Percentiles rank a stretch among this genome's conserved stretches.
These are phyloP conservation scores for Nymphalis polychloros DNA, from an alignment of 2,888 invertebrate species.

Conservation along the genomic window DNA sequence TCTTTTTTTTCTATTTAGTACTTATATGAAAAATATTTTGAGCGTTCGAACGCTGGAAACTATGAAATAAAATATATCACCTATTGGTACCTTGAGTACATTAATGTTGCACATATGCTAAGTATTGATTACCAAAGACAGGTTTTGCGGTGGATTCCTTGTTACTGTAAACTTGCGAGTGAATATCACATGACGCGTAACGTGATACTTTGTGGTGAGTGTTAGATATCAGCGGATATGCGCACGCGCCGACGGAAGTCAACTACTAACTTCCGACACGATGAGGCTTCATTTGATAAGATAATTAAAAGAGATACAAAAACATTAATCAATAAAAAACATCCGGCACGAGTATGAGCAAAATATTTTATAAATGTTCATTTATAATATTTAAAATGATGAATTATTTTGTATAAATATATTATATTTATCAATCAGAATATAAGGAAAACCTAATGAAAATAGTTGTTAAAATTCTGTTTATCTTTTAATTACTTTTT, in stretches of 20 bases:
- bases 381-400: no score
- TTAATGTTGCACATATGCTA: constrained; percentile 2
- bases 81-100: background rate
- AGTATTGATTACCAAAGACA: constrained; percentile 42
- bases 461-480: background rate
- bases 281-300: constrained; percentile 66
- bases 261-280: constrained; percentile 67
- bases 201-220: constrained; percentile 53
- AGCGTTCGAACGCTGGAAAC: background rate
- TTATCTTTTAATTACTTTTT: constrained; percentile 4
- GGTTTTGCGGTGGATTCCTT: constrained; percentile 40
- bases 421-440: background rate
- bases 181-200: constrained; percentile 47
- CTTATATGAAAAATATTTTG: no score
- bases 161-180: constrained; percentile 45
- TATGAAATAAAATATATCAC: background rate
- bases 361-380: background rate
- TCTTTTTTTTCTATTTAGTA: no score
- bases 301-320: constrained; percentile 18
- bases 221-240: constrained; percentile 57
- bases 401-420: background rate
- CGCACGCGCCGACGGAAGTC: constrained; percentile 74
- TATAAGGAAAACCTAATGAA: background rate
- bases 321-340: background rate
- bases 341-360: constrained; percentile 10